Evolutionary conservation across 2,888 invertebrate genomes (phyloP), one percentile per base, ranked within the genome.

Genomic region (Subacronicta megacephala): DNA sequence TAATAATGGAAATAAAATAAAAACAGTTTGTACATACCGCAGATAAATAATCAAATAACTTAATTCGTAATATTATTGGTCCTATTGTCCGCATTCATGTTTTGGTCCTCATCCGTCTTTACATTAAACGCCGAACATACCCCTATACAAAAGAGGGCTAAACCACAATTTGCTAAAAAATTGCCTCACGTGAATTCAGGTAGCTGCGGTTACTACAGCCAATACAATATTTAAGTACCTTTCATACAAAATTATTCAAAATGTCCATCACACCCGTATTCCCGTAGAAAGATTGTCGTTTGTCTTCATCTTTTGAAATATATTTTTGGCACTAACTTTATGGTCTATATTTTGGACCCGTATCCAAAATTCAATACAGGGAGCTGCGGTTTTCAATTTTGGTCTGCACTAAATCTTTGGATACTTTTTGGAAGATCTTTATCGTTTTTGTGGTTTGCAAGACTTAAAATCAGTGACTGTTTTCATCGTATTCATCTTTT

Each of bases 141-240:
- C 46, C 49, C 41, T 50, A 52, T 50, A 17, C 26, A 23, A 36
- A 52, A 43, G 64, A 10, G 7, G 29, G 9, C 18, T 44, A 18
- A n/a, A 54, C 71, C 67, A 10, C 54, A 62, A 46, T 16, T 40
- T 59, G 36, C 51, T 71, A 75, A 80, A 82, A n/a, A 69, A 76
- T 81, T 79, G 78, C 81, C 90, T 90, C 90, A 72, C 49, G 45
- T 77, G 70, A 87, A 89, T 84, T 84, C 88, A 83, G 81, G 90
- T 83, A 88, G 90, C 89, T 82, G 87, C 36, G 85, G 86, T 74
- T n/a, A 18, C 20, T 41, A 43, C 47, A 53, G 49, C 51, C 62
- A 67, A 67, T 29, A 49, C 29, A 49, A 61, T 61, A 60, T 41
- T 51, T 59, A 72, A 40, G 37, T 35, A 44, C 45, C 45, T 56